Conservation (phyloP, 2,888 invertebrate species). For the Hybos culiciformis region DNA sequence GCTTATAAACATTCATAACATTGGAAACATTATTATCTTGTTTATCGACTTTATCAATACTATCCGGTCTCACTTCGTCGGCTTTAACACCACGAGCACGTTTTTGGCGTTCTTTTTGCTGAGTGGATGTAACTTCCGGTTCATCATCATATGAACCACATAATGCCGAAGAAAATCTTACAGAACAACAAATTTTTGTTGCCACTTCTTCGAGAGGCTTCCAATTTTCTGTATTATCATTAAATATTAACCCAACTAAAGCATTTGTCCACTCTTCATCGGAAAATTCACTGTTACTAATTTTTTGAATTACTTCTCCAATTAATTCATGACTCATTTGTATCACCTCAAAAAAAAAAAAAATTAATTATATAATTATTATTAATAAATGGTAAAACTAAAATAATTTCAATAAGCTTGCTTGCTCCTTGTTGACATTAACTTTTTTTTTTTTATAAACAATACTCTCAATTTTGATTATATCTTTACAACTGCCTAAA, state of each 20-base stretch:
- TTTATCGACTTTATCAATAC: slow-evolving; percentile 35
- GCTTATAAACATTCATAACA: slow-evolving; percentile 37
- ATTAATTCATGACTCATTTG: slow-evolving; percentile 29
- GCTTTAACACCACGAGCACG: slow-evolving; percentile 25
- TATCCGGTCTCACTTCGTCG: slow-evolving; percentile 37
- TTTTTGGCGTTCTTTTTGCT: slow-evolving; percentile 26
- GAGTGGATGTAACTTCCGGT: slow-evolving; percentile 23
- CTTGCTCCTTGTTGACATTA: too few relatives aligned
- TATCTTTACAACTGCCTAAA: too few relatives aligned
- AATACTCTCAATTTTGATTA: too few relatives aligned
- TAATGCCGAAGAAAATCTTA: slow-evolving; percentile 23
- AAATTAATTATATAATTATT: too few relatives aligned
- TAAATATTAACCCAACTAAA: slow-evolving; percentile 21
- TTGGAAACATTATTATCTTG: slow-evolving; percentile 41
- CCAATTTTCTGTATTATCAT: slow-evolving; percentile 22
- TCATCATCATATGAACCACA: slow-evolving; percentile 26
- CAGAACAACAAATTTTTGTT: slow-evolving; percentile 14
- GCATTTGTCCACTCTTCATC: slow-evolving; percentile 26
- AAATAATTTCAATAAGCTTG: too few relatives aligned
- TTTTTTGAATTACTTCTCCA: slow-evolving; percentile 23
- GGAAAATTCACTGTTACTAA: slow-evolving; percentile 23
- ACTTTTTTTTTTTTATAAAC: too few relatives aligned
- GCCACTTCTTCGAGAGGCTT: slow-evolving; percentile 18
- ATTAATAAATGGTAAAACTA: too few relatives aligned
- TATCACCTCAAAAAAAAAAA: too few relatives aligned